Evolutionary conservation across 2,797 vertebrate species (phyloP), one percentile per base, ranked within the genome.

Genomic region (Carapus acus): DNA sequence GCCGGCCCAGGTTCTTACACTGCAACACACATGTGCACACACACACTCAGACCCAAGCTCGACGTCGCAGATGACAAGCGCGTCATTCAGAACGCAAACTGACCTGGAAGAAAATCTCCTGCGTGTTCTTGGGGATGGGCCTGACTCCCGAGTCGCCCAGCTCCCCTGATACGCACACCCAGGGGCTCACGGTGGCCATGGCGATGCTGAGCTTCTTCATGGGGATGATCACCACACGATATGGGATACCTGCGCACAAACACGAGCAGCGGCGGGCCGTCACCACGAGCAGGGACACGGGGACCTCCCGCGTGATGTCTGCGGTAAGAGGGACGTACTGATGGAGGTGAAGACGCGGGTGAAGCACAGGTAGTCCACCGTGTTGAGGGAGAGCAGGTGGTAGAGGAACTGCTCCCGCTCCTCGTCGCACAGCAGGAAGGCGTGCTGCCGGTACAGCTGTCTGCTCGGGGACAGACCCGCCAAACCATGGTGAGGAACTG

Each of bases 321-420:
- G n/a, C n/a, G n/a, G n/a, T n/a, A n/a, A n/a, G n/a, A n/a, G 20
- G 15, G 39, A 85, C 96, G 90, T 79, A 99, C 96, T 88, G 85
- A 98, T 93, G 22, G 95, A 95, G 76, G 93, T 93, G 85, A 99
- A 99, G 71, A 92, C 91, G 0, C 90, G 93, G 38, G 96, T 98
- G 79, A 99, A 98, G 85, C 95, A 98, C 88, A 96, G 95, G 71
- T 98, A 99, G 85, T 99, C 96, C 83, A 98, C 94, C 0, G 96
- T 92, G 9, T 99, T 99, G 69, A 99, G 92, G 0, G 94, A 96
- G 9, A 99, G 91, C 45, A 99, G 89, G 76, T 99, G 95, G 83
- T 92, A 98, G 5, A 99, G 87, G 62, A 97, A 98, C 85, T 99
- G 96, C 9, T 99, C 96, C 65, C 95, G 86, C 71, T 98, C 96